phyloP scores from a whole-genome alignment of 2,888 invertebrate genomes.

The Polydrusus tereticollis region DNA sequence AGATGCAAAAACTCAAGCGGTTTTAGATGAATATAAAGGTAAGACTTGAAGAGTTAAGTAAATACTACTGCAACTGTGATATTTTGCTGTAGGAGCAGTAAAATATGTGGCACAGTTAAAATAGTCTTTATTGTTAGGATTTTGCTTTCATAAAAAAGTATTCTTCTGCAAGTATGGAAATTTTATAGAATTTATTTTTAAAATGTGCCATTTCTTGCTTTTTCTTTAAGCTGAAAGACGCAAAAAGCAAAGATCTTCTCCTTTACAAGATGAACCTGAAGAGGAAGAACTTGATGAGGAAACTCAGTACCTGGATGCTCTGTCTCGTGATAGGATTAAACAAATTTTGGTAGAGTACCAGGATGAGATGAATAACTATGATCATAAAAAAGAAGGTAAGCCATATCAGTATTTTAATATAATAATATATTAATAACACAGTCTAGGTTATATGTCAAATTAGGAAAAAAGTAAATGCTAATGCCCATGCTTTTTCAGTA shows the following conservation, averaged over 20 bases:
- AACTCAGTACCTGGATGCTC: slow-evolving; percentile 80
- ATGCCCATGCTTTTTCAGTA: slow-evolving; percentile 70
- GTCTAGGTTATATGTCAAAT: not conserved
- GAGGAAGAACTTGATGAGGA: slow-evolving; percentile 80
- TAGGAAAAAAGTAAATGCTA: not conserved
- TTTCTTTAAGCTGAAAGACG: slow-evolving; percentile 70
- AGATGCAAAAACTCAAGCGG: slow-evolving; percentile 96
- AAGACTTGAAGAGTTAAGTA: slow-evolving; percentile 27
- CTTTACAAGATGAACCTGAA: slow-evolving; percentile 71
- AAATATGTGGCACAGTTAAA: no score
- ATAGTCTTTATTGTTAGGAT: no score
- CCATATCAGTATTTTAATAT: not conserved
- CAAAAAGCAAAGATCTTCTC: slow-evolving; percentile 73
- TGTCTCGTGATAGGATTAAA: slow-evolving; percentile 82
- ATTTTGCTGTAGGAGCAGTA: no score
- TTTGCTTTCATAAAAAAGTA: no score
- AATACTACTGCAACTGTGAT: not conserved
- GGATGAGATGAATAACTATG: slow-evolving; percentile 80
- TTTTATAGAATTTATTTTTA: no score
- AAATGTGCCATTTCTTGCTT: not conserved
- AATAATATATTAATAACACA: not conserved
- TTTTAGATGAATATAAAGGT: slow-evolving; percentile 94
- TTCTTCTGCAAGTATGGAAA: no score
- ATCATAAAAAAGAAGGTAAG: slow-evolving; percentile 74
- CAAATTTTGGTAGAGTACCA: slow-evolving; percentile 88